Conservation (phyloP, 2,113 vertebrate genomes). For the Turnix velox region DNA sequence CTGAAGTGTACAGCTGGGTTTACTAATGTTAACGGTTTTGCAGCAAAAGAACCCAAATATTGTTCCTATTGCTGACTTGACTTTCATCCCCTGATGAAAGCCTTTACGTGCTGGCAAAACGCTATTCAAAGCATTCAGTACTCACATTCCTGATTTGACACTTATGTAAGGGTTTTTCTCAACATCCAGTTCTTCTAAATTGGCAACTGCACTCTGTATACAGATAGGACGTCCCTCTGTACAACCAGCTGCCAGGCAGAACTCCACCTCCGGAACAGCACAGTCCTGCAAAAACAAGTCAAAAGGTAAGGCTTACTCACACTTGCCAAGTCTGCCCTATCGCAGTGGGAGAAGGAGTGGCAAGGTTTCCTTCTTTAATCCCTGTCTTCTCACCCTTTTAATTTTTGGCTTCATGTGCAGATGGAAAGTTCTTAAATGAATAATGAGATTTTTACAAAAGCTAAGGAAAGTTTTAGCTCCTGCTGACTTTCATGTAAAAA, state of each 20-base stretch:
- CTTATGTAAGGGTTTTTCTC: constrained; percentile 65
- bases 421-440: not conserved
- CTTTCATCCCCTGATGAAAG: not conserved
- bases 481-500: not conserved
- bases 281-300: constrained; percentile 69
- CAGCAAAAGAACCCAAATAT: fast-evolving
- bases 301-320: not conserved
- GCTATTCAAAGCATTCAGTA: not conserved
- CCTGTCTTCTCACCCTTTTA: not conserved
- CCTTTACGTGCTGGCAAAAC: not conserved
- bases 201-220: constrained; percentile 65
- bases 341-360: fast-evolving
- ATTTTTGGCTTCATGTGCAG: not conserved
- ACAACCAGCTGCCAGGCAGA: constrained; percentile 42
- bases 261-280: constrained; percentile 75
- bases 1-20: not conserved
- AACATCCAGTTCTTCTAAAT: constrained; percentile 70
- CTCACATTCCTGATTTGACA: constrained; percentile 82
- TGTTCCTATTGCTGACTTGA: not conserved
- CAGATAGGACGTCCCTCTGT: constrained; percentile 31
- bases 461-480: not conserved
- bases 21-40: not conserved
- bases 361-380: not conserved
- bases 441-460: not conserved
- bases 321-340: not conserved